Conservation (phyloP, 1,140 invertebrate genomes). For the Lordiphosa mommai region DNA sequence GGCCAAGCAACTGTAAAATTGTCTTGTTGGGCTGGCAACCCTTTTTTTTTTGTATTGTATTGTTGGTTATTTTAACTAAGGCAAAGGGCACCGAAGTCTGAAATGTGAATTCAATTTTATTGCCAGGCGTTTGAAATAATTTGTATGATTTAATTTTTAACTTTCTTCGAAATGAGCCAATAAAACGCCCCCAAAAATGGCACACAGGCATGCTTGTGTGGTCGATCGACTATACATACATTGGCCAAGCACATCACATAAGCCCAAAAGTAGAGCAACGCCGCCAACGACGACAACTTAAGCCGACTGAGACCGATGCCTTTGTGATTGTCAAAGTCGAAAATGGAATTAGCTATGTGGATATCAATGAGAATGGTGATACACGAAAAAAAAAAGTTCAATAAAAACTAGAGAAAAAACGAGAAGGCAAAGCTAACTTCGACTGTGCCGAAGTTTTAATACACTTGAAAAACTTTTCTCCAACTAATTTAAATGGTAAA, state of each 20-base stretch:
- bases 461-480: no score
- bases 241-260: slow-evolving; percentile 17
- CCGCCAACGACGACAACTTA: slow-evolving; percentile 55
- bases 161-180: slow-evolving; percentile 51
- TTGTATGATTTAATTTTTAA: slow-evolving; percentile 73
- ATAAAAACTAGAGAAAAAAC: no score
- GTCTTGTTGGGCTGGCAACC: slow-evolving; percentile 65
- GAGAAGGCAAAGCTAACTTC: no score
- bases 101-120: slow-evolving; percentile 71
- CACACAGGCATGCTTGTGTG: slow-evolving; percentile 52
- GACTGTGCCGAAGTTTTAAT: no score
- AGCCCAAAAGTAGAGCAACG: slow-evolving; percentile 42
- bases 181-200: slow-evolving; percentile 47
- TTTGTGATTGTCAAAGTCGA: slow-evolving; percentile 60
- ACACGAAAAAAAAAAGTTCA: no score
- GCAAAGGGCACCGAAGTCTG: slow-evolving; percentile 18
- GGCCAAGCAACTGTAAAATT: slow-evolving; percentile 74
- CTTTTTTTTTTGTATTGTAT: slow-evolving; percentile 51
- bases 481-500: no score
- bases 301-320: slow-evolving; percentile 42
- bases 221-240: slow-evolving; percentile 53
- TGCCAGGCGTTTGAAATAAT: slow-evolving; percentile 62
- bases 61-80: slow-evolving; percentile 36
- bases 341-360: slow-evolving; percentile 43
- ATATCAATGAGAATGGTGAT: background rate